These are phyloP conservation scores for Euleptes europaea DNA, from an alignment of 2,113 vertebrate genomes.

Conservation along the genomic window DNA sequence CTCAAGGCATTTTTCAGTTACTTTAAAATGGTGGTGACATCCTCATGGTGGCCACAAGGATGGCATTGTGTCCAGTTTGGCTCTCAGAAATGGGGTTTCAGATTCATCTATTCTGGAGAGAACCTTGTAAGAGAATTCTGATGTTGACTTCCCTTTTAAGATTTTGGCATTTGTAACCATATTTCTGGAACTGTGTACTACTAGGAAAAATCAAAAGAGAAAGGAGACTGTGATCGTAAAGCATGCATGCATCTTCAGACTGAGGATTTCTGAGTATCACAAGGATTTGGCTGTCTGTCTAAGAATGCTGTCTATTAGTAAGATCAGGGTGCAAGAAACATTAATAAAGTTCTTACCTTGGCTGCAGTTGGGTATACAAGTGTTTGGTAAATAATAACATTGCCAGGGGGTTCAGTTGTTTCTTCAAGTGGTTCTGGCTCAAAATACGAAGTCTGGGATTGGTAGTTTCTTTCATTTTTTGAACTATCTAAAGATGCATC, in stretches of 20 bases:
- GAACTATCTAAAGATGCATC: constrained; percentile 28
- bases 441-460: constrained; percentile 38
- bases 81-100: background rate
- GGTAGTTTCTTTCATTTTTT: constrained; percentile 1
- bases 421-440: constrained; percentile 52
- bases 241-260: background rate
- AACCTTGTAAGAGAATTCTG: background rate
- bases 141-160: no score
- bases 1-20: no score
- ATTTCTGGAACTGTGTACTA: background rate
- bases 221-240: background rate
- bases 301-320: background rate
- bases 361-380: constrained; percentile 62
- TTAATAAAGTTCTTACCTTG: constrained; percentile 55
- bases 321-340: background rate
- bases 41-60: background rate
- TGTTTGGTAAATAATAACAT: constrained; percentile 67
- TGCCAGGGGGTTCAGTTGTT: constrained; percentile 44
- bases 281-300: background rate
- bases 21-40: no score
- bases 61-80: no score
- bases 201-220: background rate
- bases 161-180: background rate
- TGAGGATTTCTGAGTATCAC: background rate
- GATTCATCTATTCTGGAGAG: background rate